phyloP scores from a whole-genome alignment of 1,140 invertebrate genomes.

The Heliconius congener region DNA sequence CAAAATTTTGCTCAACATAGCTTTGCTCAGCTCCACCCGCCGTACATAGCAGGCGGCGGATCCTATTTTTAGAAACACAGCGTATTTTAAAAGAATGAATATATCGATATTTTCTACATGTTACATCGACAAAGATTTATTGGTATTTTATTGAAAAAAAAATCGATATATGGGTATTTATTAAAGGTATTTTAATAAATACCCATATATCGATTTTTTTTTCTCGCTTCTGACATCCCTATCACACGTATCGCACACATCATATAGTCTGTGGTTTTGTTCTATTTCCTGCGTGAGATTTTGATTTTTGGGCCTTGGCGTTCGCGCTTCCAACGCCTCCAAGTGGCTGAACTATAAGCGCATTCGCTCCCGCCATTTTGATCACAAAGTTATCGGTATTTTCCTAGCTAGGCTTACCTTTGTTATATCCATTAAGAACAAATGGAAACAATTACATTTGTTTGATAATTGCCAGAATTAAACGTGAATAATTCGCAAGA shows the following conservation, averaged over 20 bases:
- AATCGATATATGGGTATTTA: no score
- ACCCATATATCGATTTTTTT: no score
- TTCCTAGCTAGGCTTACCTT: background rate
- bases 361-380: slow-evolving; percentile 27
- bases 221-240: no score
- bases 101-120: no score
- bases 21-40: no score
- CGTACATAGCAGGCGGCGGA: no score
- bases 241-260: background rate
- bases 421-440: background rate
- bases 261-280: slow-evolving; percentile 6
- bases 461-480: background rate
- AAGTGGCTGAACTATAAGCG: background rate
- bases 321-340: background rate
- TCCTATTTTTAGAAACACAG: no score
- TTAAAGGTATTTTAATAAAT: no score
- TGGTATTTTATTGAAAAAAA: no score
- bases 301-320: slow-evolving; percentile 6
- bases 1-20: no score
- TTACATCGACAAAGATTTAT: no score
- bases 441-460: slow-evolving; percentile 3
- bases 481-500: background rate
- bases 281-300: background rate
- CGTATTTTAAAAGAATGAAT: no score
- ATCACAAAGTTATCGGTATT: background rate